These are phyloP conservation scores for Vandiemenella viatica DNA, from an alignment of 2,888 invertebrate genomes.

Conservation along the genomic window DNA sequence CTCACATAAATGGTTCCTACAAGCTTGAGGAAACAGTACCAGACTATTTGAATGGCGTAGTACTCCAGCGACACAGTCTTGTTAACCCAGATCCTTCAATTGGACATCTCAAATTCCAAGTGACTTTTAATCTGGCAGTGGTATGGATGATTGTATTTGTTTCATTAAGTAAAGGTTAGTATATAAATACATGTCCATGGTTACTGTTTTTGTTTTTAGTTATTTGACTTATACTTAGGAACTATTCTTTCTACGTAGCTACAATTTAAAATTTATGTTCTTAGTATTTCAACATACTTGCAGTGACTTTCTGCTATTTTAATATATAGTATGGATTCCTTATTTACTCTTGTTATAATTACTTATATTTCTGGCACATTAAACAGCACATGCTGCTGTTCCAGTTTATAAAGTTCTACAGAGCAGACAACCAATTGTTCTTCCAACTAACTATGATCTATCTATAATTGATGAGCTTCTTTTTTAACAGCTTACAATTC, in stretches of 20 bases:
- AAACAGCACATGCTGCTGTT: too few species aligned
- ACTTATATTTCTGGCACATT: too few species aligned
- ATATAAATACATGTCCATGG: background rate
- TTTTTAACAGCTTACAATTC: too few species aligned
- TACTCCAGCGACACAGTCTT: slow-evolving; percentile 48
- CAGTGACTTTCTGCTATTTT: too few species aligned
- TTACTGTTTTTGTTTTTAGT: background rate
- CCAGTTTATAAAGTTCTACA: too few species aligned
- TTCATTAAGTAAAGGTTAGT: slow-evolving; percentile 60
- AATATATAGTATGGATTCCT: too few species aligned
- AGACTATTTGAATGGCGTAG: slow-evolving; percentile 71
- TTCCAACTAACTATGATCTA: too few species aligned
- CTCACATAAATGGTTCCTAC: slow-evolving; percentile 11
- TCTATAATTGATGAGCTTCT: too few species aligned
- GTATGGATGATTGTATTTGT: slow-evolving; percentile 84
- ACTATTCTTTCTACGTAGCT: background rate
- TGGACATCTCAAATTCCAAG: slow-evolving; percentile 65
- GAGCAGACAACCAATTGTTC: too few species aligned
- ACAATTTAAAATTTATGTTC: background rate
- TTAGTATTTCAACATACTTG: too few species aligned
- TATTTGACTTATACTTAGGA: background rate
- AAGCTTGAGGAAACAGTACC: slow-evolving; percentile 62
- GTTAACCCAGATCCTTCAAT: slow-evolving; percentile 31
- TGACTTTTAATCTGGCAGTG: slow-evolving; percentile 77
- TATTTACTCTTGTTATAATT: too few species aligned